These are phyloP conservation scores for Hermatobates lingyangjiaoensis DNA, from an alignment of 1,140 invertebrate species.

Conservation along the genomic window DNA sequence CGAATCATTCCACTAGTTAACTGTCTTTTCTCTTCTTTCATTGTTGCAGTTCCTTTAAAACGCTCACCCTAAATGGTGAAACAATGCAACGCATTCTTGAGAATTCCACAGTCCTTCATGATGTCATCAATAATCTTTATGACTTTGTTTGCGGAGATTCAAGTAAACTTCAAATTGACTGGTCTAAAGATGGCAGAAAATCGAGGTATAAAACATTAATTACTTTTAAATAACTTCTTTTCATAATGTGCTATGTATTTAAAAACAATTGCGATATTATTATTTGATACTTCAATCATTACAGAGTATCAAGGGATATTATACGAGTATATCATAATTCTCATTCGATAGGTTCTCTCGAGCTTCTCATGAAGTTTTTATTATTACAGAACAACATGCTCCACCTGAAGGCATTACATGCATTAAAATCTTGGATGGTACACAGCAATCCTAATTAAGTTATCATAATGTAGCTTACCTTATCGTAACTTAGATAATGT, in stretches of 20 bases:
- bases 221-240: not conserved
- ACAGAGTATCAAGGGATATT: not conserved
- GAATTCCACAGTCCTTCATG: constrained; percentile 2
- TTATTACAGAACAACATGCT: too few species aligned
- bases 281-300: not conserved
- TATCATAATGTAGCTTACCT: too few species aligned
- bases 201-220: not conserved
- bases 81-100: constrained; percentile 3
- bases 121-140: constrained; percentile 1
- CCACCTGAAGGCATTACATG: too few species aligned
- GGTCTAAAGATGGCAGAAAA: not conserved
- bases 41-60: not conserved
- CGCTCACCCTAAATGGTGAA: not conserved
- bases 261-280: not conserved
- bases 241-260: not conserved
- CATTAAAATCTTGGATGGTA: too few species aligned
- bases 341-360: not conserved
- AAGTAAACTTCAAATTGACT: constrained; percentile 1
- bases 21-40: not conserved
- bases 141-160: constrained; percentile 7
- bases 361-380: not conserved
- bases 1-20: not conserved
- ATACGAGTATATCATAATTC: not conserved
- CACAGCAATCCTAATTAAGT: too few species aligned
- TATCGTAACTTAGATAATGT: too few species aligned